Base-by-base conservation (phyloP, 2,797 vertebrate genomes). In the Falco concolor region DNA sequence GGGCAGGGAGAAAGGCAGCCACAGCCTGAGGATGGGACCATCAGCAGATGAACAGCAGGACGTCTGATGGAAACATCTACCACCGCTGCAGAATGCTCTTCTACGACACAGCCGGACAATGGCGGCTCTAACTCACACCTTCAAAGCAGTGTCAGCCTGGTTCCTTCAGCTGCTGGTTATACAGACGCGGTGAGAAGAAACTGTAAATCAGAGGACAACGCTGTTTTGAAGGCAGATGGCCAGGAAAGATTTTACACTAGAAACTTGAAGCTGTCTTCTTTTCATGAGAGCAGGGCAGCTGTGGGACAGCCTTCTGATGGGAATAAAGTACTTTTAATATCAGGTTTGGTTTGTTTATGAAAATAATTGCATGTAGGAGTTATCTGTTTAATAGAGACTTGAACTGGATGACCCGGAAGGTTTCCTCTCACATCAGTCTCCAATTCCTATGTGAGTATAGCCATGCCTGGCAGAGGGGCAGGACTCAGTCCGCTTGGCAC, bases 61-160 rank as follows among this genome's bases (percentile, higher is more conserved):
- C 1, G 0, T 38, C 78, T 52, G 34, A 53, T 32, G 32, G 73
- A 49, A 91, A 53, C 38, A 50, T 4, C 54, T 30, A 23, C 27
- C 19, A 36, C 25, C 0, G 1, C 8, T 67, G 38, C 42, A 40
- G n/a, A 73, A 42, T 1, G 0, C 27, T 57, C 22, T 38, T 45
- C 25, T 22, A 60, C 47, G 28, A 76, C 28, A 38, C 47, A 65
- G 63, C 9, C 14, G 28, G 56, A 54, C 17, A 34, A 6, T 0
- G 3, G 25, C 10, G 53, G 70, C 45, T 76, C 50, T 27, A 44
- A 56, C 44, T n/a, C 27, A 50, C 14, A 50, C 53, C 32, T 9
- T 45, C n/a, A 63, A 45, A 67, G 30, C 53, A 36, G 25, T 1
- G 2, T 45, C 65, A 68, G 25, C 23, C 34, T 10, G 14, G 10